phyloP scores from a whole-genome alignment of 2,113 vertebrate species.

The Corydoras maculifer region DNA sequence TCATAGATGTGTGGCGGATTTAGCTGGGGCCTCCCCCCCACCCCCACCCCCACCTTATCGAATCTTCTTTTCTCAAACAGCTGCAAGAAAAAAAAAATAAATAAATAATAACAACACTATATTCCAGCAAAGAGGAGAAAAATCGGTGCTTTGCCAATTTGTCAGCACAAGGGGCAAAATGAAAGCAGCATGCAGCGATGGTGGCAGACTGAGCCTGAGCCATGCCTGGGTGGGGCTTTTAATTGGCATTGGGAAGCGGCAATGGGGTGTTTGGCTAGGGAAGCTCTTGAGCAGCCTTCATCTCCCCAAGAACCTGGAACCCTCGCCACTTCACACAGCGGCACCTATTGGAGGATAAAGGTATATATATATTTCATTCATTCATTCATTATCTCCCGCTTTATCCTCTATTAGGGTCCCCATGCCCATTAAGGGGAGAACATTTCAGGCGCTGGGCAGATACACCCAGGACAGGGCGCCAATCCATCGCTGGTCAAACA shows the following conservation, averaged over 20 bases:
- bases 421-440: too few relatives aligned
- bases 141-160: constrained; percentile 31
- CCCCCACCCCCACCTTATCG: not conserved
- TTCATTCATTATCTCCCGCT: too few relatives aligned
- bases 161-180: constrained; percentile 33
- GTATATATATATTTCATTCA: constrained; percentile 36
- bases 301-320: constrained; percentile 18
- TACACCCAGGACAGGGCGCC: too few relatives aligned
- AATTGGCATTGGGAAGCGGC: constrained; percentile 45
- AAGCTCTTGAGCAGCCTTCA: not conserved
- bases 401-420: too few relatives aligned
- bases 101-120: not conserved
- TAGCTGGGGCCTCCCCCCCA: constrained; percentile 3
- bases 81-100: constrained; percentile 2
- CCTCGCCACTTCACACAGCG: constrained; percentile 36
- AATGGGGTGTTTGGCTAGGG: constrained; percentile 22
- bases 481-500: too few relatives aligned
- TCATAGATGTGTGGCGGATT: constrained; percentile 17
- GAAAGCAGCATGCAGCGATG: constrained; percentile 26
- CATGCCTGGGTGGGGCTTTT: constrained; percentile 31
- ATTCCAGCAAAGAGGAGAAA: constrained; percentile 15
- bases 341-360: constrained; percentile 40
- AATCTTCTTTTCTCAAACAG: constrained; percentile 24
- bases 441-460: too few relatives aligned
- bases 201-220: constrained; percentile 13